Conservation (phyloP, 2,888 invertebrate species). For the Flexamia atlantica region DNA sequence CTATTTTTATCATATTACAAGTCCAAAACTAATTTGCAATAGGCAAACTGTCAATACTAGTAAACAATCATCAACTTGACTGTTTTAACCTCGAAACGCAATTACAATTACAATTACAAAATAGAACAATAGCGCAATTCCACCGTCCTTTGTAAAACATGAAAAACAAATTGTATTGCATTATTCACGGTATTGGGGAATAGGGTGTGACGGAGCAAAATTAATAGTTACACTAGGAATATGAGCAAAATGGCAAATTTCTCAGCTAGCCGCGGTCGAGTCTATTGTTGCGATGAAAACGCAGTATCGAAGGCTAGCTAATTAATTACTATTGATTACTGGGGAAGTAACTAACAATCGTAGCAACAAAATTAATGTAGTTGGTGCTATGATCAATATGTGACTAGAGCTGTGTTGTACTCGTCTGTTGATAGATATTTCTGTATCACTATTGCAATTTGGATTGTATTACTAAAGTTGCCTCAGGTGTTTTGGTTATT, state of each 20-base stretch:
- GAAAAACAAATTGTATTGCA: conserved; percentile 37
- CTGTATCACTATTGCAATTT: not conserved
- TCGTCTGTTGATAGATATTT: not conserved
- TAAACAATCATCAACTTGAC: conserved; percentile 26
- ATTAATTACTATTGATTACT: conserved; percentile 51
- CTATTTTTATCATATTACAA: too few relatives aligned
- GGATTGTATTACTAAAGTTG: not conserved
- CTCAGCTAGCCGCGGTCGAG: conserved; percentile 25
- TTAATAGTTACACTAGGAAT: conserved; percentile 55
- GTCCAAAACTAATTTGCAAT: not conserved
- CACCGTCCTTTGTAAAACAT: conserved; percentile 7
- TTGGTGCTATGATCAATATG: conserved; percentile 19
- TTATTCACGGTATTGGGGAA: not conserved
- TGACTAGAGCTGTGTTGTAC: not conserved
- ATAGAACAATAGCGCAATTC: conserved; percentile 24
- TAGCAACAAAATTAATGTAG: conserved; percentile 57
- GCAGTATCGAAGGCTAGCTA: conserved; percentile 20
- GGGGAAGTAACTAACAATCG: conserved; percentile 48
- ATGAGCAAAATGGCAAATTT: conserved; percentile 54
- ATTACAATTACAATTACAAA: conserved; percentile 39
- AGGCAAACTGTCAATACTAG: conserved; percentile 17
- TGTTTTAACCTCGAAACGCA: conserved; percentile 6
- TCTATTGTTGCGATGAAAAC: conserved; percentile 42
- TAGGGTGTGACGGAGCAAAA: conserved; percentile 27
- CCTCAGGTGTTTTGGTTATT: too few relatives aligned